Conservation (phyloP, 2,113 vertebrate species). For the Pseudorasbora parva region DNA sequence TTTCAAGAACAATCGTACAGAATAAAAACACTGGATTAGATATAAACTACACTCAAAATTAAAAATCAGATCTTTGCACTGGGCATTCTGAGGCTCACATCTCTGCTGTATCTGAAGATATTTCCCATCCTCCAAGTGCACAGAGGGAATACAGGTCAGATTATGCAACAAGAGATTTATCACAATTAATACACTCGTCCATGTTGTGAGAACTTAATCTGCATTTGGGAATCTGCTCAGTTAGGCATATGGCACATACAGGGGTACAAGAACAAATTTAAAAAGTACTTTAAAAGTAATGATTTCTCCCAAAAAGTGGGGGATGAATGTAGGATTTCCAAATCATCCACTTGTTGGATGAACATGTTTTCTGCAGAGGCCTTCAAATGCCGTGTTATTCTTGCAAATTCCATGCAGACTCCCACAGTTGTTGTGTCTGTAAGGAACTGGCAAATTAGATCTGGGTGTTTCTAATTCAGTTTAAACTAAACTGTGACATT, state of each 20-base stretch:
- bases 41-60: background rate
- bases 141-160: slow-evolving; percentile 31
- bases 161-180: slow-evolving; percentile 32
- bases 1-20: background rate
- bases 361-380: background rate
- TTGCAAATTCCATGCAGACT: slow-evolving; percentile 39
- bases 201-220: slow-evolving; percentile 17
- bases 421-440: slow-evolving; percentile 31
- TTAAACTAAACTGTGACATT: slow-evolving; percentile 6
- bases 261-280: background rate
- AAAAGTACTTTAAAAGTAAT: background rate
- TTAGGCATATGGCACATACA: slow-evolving; percentile 6
- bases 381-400: slow-evolving; percentile 27
- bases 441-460: slow-evolving; percentile 23
- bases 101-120: slow-evolving; percentile 45
- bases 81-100: slow-evolving; percentile 34
- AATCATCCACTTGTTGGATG: background rate
- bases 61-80: slow-evolving; percentile 6
- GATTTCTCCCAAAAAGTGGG: background rate
- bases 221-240: slow-evolving; percentile 5
- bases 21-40: slow-evolving; percentile 12
- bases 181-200: slow-evolving; percentile 31
- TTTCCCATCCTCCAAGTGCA: slow-evolving; percentile 20
- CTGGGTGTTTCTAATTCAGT: slow-evolving; percentile 13
- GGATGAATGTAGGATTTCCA: background rate